These are phyloP conservation scores for Idris sp. DNA, from an alignment of 1,140 invertebrate species.

Conservation along the genomic window DNA sequence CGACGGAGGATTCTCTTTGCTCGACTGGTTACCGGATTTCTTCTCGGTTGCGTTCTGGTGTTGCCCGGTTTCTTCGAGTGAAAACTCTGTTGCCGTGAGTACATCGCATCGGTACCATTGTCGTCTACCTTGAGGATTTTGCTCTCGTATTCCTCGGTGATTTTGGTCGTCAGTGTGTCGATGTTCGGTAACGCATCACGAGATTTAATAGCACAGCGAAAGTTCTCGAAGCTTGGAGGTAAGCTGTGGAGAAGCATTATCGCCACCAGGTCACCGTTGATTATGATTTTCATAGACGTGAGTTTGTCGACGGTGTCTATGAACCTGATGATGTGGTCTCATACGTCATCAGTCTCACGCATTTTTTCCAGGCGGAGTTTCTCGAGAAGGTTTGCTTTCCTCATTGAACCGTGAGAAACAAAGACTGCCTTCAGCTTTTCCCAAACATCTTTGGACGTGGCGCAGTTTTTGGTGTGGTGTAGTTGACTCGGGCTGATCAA, in stretches of 20 bases:
- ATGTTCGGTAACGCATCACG: conserved; percentile 3
- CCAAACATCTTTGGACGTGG: no score
- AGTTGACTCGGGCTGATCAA: no score
- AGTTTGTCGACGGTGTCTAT: conserved; percentile 7
- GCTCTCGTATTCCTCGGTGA: conserved; percentile 7
- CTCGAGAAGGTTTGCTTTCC: no score
- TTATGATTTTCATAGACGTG: not conserved
- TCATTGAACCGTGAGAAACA: no score
- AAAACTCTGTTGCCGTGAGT: not conserved
- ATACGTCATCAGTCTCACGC: no score
- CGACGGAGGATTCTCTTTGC: not conserved
- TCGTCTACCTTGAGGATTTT: not conserved
- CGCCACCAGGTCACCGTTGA: not conserved
- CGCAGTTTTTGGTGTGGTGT: no score
- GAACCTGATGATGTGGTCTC: not conserved
- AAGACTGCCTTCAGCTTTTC: no score
- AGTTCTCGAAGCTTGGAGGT: conserved; percentile 2
- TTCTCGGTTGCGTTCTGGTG: not conserved
- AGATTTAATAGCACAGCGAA: conserved; percentile 9
- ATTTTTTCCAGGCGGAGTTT: no score
- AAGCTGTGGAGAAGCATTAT: conserved; percentile 7
- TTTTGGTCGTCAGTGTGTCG: not conserved
- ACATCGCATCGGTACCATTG: not conserved
- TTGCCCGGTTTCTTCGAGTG: not conserved
- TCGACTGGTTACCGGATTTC: no score